A percentile compares a stretch with the other conserved stretches of the same genome.
phyloP scores from a whole-genome alignment of 2,113 vertebrate species.

The Otis tarda region DNA sequence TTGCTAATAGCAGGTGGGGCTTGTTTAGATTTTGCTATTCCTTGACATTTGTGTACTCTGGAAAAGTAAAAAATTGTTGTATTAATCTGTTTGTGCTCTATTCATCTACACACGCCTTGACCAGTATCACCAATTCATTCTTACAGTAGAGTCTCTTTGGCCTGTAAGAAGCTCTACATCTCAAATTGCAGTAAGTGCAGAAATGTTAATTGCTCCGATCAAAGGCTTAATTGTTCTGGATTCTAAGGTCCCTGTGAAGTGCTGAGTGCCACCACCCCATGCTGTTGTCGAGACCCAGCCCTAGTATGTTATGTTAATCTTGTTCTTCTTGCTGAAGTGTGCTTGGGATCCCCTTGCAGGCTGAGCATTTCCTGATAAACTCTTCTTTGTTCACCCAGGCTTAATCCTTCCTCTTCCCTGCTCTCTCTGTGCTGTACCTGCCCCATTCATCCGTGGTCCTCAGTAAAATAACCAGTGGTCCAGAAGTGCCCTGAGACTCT shows the following conservation, averaged over 20 bases:
- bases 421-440: background rate
- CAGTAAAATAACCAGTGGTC: background rate
- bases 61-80: rapidly evolving
- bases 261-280: background rate
- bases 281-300: background rate
- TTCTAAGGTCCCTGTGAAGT: background rate
- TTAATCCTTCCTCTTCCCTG: background rate
- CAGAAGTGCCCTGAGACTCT: background rate
- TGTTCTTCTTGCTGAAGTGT: background rate
- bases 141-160: background rate
- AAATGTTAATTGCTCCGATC: background rate
- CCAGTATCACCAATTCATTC: background rate
- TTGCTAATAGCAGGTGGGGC: background rate
- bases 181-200: background rate
- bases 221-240: background rate
- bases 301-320: background rate
- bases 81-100: background rate
- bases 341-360: background rate
- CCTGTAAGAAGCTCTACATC: background rate
- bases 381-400: background rate
- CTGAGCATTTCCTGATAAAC: background rate
- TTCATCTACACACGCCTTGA: background rate
- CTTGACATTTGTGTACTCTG: background rate
- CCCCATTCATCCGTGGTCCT: background rate
- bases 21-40: background rate